A percentile compares a stretch with the other conserved stretches of the same genome.
These are phyloP conservation scores for Arvicola amphibius DNA, from an alignment of 2,797 vertebrate genomes.

Conservation along the genomic window DNA sequence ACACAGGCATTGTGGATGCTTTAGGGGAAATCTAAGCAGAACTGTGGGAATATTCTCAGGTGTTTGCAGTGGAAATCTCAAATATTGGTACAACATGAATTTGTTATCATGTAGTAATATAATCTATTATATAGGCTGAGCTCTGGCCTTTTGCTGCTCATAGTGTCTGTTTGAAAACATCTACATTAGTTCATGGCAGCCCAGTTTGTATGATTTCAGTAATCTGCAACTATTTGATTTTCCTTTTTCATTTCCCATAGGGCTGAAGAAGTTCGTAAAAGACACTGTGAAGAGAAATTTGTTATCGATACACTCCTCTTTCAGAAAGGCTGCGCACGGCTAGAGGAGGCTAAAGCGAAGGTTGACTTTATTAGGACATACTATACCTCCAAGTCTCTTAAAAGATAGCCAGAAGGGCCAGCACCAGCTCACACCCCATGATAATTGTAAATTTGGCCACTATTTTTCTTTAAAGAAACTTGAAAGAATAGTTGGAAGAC, in stretches of 20 bases:
- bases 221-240: neutral
- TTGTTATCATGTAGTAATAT: conserved; percentile 13
- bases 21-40: neutral
- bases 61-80: neutral
- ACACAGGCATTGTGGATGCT: neutral
- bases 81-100: neutral
- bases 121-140: neutral
- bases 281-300: conserved; percentile 76
- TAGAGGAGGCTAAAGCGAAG: conserved; percentile 76
- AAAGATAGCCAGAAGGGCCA: neutral
- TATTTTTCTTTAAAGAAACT: conserved; percentile 1
- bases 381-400: neutral
- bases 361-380: conserved; percentile 69
- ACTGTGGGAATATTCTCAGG: neutral
- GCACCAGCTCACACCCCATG: neutral
- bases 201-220: neutral
- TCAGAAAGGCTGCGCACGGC: conserved; percentile 71
- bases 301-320: conserved; percentile 73
- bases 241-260: conserved; percentile 55
- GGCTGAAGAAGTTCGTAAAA: conserved; percentile 74
- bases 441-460: conserved; percentile 10
- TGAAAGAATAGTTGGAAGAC: conserved; percentile 28
- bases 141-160: neutral
- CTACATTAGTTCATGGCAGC: neutral
- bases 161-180: neutral